These are phyloP conservation scores for Leptoclinus maculatus DNA, from an alignment of 2,797 vertebrate genomes.

Conservation along the genomic window DNA sequence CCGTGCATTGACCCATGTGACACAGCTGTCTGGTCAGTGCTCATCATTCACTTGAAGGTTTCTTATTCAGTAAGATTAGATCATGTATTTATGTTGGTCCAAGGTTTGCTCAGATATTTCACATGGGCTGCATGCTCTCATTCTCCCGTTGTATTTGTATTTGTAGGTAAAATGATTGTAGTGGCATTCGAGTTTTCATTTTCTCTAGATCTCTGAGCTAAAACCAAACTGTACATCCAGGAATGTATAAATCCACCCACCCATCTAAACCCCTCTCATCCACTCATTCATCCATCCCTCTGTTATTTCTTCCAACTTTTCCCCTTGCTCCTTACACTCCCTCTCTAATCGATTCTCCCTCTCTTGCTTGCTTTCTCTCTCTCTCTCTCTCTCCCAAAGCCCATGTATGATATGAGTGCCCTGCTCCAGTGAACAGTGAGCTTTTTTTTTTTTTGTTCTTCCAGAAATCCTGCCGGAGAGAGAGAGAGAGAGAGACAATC, in stretches of 20 bases:
- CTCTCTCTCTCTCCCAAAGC: constrained; percentile 32
- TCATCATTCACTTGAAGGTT: constrained; percentile 13
- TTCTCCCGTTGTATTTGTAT: not conserved
- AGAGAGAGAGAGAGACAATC: constrained; percentile 38
- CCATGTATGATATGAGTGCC: constrained; percentile 36
- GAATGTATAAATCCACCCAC: not conserved
- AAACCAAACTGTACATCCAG: constrained; percentile 26
- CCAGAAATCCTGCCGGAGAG: constrained; percentile 49
- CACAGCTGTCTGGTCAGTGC: constrained; percentile 9
- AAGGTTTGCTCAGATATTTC: not conserved
- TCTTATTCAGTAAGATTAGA: not conserved
- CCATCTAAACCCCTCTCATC: constrained; percentile 1
- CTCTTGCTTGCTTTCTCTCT: constrained; percentile 2
- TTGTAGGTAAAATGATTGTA: not conserved
- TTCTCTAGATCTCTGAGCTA: constrained; percentile 4
- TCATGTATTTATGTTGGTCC: not conserved
- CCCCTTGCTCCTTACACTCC: constrained; percentile 9
- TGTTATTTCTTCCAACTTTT: constrained; percentile 48
- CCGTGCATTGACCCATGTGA: constrained; percentile 14
- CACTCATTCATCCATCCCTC: constrained; percentile 39
- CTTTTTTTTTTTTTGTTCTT: constrained; percentile 5
- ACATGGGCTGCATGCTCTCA: not conserved
- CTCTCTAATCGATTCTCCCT: constrained; percentile 28
- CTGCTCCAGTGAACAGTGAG: constrained; percentile 58
- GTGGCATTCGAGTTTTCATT: constrained; percentile 17